Evolutionary conservation across 2,113 vertebrate genomes (phyloP).

Genomic region (Chitala chitala): DNA sequence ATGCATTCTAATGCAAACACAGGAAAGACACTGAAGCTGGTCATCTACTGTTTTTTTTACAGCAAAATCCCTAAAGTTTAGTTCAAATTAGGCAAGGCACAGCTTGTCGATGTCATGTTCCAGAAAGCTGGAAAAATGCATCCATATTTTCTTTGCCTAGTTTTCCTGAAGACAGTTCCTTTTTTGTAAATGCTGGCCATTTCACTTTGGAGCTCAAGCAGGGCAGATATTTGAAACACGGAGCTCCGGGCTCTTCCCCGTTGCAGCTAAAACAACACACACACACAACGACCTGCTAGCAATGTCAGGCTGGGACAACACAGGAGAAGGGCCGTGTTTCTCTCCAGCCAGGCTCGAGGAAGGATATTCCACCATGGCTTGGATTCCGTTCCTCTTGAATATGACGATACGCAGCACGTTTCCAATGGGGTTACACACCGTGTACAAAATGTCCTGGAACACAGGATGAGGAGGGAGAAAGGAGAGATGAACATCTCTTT

Average conservation of each 20-base stretch:
- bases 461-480: slow-evolving; percentile 23
- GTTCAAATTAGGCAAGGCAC: slow-evolving; percentile 1
- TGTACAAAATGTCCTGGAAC: slow-evolving; percentile 83
- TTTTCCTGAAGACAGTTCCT: neutral
- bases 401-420: slow-evolving; percentile 90
- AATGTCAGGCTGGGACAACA: no score
- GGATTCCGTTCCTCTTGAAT: slow-evolving; percentile 93
- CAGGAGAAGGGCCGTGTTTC: neutral
- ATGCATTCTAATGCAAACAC: neutral
- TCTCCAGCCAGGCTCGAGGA: slow-evolving; percentile 26
- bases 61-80: neutral
- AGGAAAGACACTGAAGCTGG: neutral
- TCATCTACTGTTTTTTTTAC: neutral
- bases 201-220: neutral
- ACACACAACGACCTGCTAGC: neutral
- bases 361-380: slow-evolving; percentile 99
- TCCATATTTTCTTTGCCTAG: slow-evolving; percentile 19
- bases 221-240: no score
- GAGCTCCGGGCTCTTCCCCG: neutral
- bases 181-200: neutral
- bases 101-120: neutral
- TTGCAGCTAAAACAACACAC: no score
- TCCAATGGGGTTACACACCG: slow-evolving; percentile 84
- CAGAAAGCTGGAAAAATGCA: slow-evolving; percentile 7
- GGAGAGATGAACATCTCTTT: neutral